Percentiles rank a stretch among this genome's conserved stretches.
Conservation (phyloP, 2,797 vertebrate genomes). For the Megalops cyprinoides region DNA sequence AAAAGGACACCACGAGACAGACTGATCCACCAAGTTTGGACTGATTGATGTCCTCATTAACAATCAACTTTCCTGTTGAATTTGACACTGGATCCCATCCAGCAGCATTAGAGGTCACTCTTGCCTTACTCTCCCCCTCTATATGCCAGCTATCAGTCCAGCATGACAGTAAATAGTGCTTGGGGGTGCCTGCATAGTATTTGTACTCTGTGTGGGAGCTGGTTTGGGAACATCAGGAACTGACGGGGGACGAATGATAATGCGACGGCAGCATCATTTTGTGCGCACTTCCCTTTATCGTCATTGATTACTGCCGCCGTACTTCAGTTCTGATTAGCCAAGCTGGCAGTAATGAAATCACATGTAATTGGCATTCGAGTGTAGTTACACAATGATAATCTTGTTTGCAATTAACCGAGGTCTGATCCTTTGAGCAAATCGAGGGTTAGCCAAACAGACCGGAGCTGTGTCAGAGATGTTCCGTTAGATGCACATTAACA, state of each 20-base stretch:
- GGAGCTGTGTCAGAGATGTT: no score
- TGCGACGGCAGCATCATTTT: neutral
- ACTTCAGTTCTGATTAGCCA: neutral
- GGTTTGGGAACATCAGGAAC: neutral
- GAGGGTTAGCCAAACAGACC: neutral
- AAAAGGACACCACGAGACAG: no score
- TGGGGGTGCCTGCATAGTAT: neutral
- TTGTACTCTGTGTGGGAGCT: neutral
- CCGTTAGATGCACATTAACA: neutral
- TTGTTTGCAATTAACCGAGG: neutral
- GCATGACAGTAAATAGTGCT: no score
- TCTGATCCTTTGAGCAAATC: neutral
- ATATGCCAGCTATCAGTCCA: no score
- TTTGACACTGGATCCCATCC: neutral
- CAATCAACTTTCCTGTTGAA: no score
- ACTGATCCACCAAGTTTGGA: no score
- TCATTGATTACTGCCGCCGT: neutral
- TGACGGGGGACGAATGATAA: neutral
- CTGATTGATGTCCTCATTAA: no score
- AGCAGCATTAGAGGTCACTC: neutral
- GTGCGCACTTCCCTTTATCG: neutral
- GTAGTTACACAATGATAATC: no score
- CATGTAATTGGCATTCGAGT: neutral
- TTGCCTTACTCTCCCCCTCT: no score
- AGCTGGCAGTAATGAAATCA: neutral